A percentile compares a stretch with the other conserved stretches of the same genome.
phyloP scores from a whole-genome alignment of 2,113 vertebrate genomes.

The Montifringilla adamsi region DNA sequence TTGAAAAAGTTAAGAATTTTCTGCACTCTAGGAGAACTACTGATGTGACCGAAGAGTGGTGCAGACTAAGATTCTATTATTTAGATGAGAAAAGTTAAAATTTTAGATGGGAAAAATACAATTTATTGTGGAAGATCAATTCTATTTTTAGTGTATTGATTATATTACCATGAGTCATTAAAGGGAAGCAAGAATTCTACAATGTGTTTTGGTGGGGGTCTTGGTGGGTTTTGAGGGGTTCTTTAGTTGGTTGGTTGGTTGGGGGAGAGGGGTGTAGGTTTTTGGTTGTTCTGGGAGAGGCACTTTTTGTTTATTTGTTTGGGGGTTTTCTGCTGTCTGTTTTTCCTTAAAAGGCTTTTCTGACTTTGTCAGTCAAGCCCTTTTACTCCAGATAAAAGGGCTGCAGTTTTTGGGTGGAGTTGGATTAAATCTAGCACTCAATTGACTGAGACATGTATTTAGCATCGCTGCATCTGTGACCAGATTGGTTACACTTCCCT shows the following conservation, averaged over 20 bases:
- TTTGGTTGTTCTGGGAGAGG: background rate
- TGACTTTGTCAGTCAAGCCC: background rate
- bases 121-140: background rate
- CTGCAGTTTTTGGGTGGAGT: background rate
- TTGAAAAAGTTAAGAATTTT: background rate
- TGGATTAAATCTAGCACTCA: background rate
- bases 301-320: background rate
- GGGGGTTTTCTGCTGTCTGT: background rate
- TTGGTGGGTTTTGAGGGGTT: background rate
- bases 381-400: background rate
- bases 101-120: background rate
- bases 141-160: background rate
- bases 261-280: fast-evolving
- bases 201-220: background rate
- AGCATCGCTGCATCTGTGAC: background rate
- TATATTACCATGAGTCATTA: background rate
- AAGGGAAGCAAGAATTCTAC: background rate
- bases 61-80: background rate
- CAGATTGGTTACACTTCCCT: background rate
- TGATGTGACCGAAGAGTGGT: fast-evolving
- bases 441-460: background rate
- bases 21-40: background rate
- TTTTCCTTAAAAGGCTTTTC: background rate
- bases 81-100: background rate
- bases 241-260: background rate